A percentile compares a stretch with the other conserved stretches of the same genome.
Conservation (phyloP, 1,140 invertebrate species). For the Aporrectodea caliginosa region DNA sequence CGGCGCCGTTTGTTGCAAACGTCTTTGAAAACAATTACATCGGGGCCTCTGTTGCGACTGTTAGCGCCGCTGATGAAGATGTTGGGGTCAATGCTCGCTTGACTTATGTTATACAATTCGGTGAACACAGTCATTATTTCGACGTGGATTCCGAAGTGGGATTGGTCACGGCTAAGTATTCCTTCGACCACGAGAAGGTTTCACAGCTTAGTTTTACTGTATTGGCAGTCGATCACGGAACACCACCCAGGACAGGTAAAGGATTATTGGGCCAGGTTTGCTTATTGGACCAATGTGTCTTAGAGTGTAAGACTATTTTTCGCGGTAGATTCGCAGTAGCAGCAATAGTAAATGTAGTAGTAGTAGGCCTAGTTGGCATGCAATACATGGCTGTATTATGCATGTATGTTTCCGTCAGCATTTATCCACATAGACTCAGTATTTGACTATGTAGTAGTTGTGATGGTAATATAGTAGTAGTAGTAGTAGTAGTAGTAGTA, state of each 20-base stretch:
- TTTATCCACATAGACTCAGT: too few species aligned
- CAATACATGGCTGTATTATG: too few species aligned
- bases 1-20: constrained; percentile 69
- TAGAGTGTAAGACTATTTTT: too few species aligned
- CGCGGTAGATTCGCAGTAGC: too few species aligned
- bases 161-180: not conserved
- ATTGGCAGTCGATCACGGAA: constrained; percentile 6
- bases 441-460: too few species aligned
- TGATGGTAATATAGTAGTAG: not conserved
- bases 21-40: constrained; percentile 59
- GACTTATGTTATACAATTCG: constrained; percentile 66
- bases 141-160: not conserved
- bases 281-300: too few species aligned
- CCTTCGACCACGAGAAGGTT: constrained; percentile 12
- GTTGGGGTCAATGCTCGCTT: constrained; percentile 69
- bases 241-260: constrained; percentile 9
- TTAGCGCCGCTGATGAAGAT: constrained; percentile 63
- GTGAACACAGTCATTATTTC: not conserved
- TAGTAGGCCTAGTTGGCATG: too few species aligned
- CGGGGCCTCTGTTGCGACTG: constrained; percentile 49
- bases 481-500: not conserved
- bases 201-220: constrained; percentile 11
- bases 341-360: too few species aligned
- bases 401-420: too few species aligned
- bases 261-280: too few species aligned